Conservation (phyloP, 2,888 invertebrate genomes). For the Coenonympha arcania region DNA sequence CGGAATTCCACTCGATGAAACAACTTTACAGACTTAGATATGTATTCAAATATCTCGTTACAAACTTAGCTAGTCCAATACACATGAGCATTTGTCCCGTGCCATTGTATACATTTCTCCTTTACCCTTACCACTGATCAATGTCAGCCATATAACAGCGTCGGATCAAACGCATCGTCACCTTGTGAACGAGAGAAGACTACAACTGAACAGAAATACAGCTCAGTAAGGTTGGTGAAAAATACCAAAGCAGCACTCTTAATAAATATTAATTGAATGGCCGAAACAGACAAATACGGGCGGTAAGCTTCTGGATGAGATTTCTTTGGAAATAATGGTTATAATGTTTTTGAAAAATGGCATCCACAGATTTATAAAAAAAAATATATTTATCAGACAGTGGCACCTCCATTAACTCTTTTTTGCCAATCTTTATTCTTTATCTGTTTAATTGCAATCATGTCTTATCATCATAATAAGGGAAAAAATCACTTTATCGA, state of each 20-base stretch:
- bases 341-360: too few relatives aligned
- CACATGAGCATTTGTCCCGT: slow-evolving; percentile 3
- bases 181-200: slow-evolving; percentile 10
- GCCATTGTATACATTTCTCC: background rate
- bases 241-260: background rate
- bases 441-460: too few relatives aligned
- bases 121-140: slow-evolving; percentile 36
- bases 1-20: background rate
- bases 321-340: too few relatives aligned
- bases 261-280: background rate
- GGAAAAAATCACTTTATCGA: too few relatives aligned
- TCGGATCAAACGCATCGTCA: slow-evolving; percentile 34
- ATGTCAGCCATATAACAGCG: slow-evolving; percentile 38
- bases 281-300: background rate
- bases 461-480: too few relatives aligned
- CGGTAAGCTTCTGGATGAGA: background rate
- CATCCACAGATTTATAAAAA: too few relatives aligned
- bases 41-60: background rate
- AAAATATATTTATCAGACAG: too few relatives aligned
- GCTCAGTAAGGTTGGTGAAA: background rate
- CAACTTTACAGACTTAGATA: background rate
- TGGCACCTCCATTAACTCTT: too few relatives aligned
- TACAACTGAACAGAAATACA: background rate
- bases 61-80: background rate
- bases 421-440: too few relatives aligned